Conservation (phyloP, 1,140 invertebrate genomes). For the Polypedilum vanderplanki region DNA sequence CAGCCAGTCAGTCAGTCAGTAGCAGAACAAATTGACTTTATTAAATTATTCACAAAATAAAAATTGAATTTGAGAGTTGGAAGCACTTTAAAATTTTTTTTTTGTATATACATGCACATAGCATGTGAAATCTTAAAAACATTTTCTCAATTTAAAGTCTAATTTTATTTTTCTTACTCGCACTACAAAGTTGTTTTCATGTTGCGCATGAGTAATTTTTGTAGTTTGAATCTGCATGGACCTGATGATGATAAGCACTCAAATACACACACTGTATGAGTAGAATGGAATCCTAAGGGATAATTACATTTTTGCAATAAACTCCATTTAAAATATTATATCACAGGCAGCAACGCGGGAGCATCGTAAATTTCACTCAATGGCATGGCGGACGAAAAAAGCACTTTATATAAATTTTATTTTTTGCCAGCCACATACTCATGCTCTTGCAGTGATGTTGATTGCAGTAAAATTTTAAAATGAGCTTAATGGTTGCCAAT, state of each 20-base stretch:
- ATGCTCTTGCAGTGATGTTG: not conserved
- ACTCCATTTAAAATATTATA: slow-evolving; percentile 1
- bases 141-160: slow-evolving; percentile 6
- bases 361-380: slow-evolving; percentile 12
- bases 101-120: not conserved
- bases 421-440: not conserved
- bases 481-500: too few species aligned
- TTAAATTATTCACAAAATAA: slow-evolving; percentile 1
- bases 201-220: too few species aligned
- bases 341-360: slow-evolving; percentile 1
- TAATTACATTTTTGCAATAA: slow-evolving; percentile 16
- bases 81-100: not conserved
- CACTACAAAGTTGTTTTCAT: not conserved
- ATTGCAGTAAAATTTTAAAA: not conserved
- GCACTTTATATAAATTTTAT: not conserved
- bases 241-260: too few species aligned
- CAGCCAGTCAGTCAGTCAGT: not conserved
- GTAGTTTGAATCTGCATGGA: too few species aligned
- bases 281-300: not conserved
- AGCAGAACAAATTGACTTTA: slow-evolving; percentile 18
- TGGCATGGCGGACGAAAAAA: not conserved
- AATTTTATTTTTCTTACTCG: not conserved
- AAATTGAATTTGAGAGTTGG: not conserved
- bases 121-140: not conserved
- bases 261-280: too few species aligned